These are phyloP conservation scores for Odontamblyopus lacepedii DNA, from an alignment of 2,797 vertebrate genomes.

Conservation along the genomic window DNA sequence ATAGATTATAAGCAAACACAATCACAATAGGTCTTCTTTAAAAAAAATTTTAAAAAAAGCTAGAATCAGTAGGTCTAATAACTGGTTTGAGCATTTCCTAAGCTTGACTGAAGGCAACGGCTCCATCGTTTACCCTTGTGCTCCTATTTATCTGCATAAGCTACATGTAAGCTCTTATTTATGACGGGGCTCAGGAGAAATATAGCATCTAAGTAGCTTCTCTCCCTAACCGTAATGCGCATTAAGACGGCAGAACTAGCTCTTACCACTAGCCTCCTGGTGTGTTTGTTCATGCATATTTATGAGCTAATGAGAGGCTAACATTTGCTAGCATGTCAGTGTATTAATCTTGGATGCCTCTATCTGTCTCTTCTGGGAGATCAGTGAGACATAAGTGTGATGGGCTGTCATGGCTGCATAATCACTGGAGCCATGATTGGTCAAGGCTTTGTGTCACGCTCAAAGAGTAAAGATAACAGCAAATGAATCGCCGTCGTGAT, in stretches of 20 bases:
- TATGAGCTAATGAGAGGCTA: constrained; percentile 57
- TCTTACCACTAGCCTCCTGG: constrained; percentile 58
- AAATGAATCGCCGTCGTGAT: constrained; percentile 21
- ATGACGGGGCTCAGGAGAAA: constrained; percentile 69
- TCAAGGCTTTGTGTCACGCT: constrained; percentile 22
- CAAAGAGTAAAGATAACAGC: constrained; percentile 16
- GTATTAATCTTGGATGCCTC: constrained; percentile 60
- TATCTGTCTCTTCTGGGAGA: constrained; percentile 47
- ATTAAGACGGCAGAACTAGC: constrained; percentile 68
- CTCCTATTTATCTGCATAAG: constrained; percentile 69
- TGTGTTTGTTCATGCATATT: constrained; percentile 71
- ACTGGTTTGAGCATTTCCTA: constrained; percentile 18
- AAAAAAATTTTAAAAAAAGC: no score
- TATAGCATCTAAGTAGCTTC: constrained; percentile 66
- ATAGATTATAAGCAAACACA: no score
- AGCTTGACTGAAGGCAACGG: constrained; percentile 56
- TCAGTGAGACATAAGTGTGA: constrained; percentile 57
- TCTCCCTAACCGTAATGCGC: constrained; percentile 65
- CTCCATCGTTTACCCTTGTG: constrained; percentile 51
- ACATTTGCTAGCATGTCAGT: constrained; percentile 58
- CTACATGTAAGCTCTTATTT: constrained; percentile 75
- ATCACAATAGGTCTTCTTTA: no score
- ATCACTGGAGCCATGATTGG: constrained; percentile 50
- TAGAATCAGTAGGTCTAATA: no score
- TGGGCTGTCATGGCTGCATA: constrained; percentile 53